Percentiles rank a stretch among this genome's conserved stretches.
Conservation (phyloP, 2,888 invertebrate species). For the Ormia ochracea region DNA sequence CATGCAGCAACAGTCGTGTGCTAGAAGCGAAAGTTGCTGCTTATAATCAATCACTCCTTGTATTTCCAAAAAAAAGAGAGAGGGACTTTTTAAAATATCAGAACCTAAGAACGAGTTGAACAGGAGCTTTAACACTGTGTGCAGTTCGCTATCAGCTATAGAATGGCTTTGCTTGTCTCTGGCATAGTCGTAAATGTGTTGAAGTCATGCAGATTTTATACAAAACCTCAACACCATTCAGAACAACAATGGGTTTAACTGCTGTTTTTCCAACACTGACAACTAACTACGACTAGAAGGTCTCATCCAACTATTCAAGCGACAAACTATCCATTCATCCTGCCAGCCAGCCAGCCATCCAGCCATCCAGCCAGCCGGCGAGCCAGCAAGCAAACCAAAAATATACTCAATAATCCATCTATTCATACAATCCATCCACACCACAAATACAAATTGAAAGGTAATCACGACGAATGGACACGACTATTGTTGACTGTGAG, state of each 20-base stretch:
- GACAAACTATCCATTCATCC: slow-evolving; percentile 29
- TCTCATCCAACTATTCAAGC: slow-evolving; percentile 38
- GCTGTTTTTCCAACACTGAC: slow-evolving; percentile 38
- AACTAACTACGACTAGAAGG: slow-evolving; percentile 14
- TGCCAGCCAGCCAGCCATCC: neutral
- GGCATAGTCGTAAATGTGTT: slow-evolving; percentile 29
- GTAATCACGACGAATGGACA: slow-evolving; percentile 70
- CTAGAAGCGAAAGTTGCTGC: too few relatives aligned
- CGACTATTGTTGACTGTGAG: slow-evolving; percentile 60
- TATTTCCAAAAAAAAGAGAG: too few relatives aligned
- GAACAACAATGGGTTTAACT: slow-evolving; percentile 36
- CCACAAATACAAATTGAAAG: slow-evolving; percentile 72
- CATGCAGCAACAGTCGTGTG: too few relatives aligned
- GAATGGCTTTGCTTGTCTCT: neutral
- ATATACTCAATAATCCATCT: slow-evolving; percentile 14
- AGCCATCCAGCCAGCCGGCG: neutral
- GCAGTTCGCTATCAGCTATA: too few relatives aligned
- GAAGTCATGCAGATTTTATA: slow-evolving; percentile 45
- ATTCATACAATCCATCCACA: slow-evolving; percentile 30
- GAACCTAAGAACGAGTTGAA: too few relatives aligned
- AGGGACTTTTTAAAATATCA: too few relatives aligned
- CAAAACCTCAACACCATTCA: slow-evolving; percentile 52
- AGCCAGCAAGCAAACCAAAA: slow-evolving; percentile 1
- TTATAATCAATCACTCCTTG: too few relatives aligned
- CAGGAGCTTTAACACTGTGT: too few relatives aligned